Conservation (phyloP, 2,113 vertebrate species). For the Poeciliopsis turrubarensis region DNA sequence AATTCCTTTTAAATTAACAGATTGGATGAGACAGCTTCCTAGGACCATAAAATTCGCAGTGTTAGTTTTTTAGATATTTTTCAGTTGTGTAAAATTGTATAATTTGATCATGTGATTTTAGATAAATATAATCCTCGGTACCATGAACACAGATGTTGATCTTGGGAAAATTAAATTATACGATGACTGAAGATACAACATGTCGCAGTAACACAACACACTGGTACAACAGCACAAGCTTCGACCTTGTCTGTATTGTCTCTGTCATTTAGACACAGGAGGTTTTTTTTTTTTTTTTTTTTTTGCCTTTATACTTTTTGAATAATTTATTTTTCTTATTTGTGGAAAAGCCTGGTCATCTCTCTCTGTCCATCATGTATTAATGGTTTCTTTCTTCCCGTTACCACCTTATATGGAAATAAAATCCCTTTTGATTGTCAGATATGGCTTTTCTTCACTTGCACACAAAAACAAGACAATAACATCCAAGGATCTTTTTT, state of each 20-base stretch:
- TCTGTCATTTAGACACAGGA: not conserved
- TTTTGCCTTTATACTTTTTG: not conserved
- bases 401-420: conserved; percentile 39
- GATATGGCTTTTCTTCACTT: conserved; percentile 27
- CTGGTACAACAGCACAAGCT: not conserved
- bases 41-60: conserved; percentile 1
- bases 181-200: not conserved
- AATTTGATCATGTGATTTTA: not conserved
- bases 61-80: not conserved
- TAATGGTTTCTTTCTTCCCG: conserved; percentile 1
- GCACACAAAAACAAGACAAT: conserved; percentile 26
- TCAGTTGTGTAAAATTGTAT: not conserved
- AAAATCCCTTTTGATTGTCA: conserved; percentile 38
- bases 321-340: conserved; percentile 3
- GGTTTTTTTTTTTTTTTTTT: not conserved
- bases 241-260: not conserved
- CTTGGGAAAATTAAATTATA: not conserved
- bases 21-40: not conserved
- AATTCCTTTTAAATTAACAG: conserved; percentile 2
- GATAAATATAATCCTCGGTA: not conserved
- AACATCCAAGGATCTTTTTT: conserved; percentile 53
- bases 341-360: not conserved
- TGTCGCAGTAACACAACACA: not conserved
- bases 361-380: not conserved
- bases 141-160: not conserved